Percentiles rank a stretch among this genome's conserved stretches.
phyloP scores from a whole-genome alignment of 2,888 invertebrate genomes.

The Bimastos eiseni region DNA sequence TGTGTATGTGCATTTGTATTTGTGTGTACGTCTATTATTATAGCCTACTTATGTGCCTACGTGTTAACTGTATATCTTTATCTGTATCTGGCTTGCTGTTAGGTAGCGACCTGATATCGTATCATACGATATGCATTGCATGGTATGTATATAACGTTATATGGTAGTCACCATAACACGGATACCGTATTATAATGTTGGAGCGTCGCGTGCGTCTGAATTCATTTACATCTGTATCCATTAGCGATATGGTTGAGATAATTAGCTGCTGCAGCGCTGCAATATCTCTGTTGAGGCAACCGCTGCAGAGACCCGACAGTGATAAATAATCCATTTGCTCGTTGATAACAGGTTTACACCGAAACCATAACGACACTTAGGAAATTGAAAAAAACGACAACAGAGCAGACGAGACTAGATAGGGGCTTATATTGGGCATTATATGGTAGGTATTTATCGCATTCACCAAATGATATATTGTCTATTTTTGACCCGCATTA shows the following conservation, averaged over 20 bases:
- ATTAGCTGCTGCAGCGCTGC: not conserved
- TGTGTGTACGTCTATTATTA: not conserved
- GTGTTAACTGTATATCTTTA: no score
- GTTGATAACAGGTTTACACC: not conserved
- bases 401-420: no score
- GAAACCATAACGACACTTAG: not conserved
- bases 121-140: not conserved
- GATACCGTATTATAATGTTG: not conserved
- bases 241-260: not conserved
- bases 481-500: no score
- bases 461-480: no score
- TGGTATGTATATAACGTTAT: not conserved
- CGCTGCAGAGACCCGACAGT: not conserved
- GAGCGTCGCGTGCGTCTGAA: not conserved
- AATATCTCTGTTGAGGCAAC: not conserved
- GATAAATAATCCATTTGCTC: not conserved
- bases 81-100: no score
- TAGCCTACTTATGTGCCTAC: no score
- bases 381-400: no score
- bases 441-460: no score
- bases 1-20: not conserved
- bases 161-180: not conserved
- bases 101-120: no score
- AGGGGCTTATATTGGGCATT: no score
- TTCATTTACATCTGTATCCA: not conserved